These are phyloP conservation scores for Phania funesta DNA, from an alignment of 2,888 invertebrate species.

Conservation along the genomic window DNA sequence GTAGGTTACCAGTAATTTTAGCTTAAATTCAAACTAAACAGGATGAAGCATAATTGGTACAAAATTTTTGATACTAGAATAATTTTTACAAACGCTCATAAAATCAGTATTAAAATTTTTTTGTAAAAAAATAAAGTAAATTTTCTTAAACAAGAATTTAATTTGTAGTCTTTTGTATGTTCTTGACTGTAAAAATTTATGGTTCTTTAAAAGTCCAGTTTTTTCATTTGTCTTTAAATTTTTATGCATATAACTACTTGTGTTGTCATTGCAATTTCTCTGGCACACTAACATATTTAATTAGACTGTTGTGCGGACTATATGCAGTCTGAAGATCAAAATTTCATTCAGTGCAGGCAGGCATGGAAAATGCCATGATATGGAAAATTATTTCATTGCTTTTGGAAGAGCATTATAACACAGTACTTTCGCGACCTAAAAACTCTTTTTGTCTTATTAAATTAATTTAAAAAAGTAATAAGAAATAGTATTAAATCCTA, in stretches of 20 bases:
- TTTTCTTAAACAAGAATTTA: constrained; percentile 19
- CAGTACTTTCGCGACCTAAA: too few relatives aligned
- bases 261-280: constrained; percentile 29
- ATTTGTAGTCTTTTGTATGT: constrained; percentile 18
- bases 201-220: constrained; percentile 57
- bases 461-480: too few relatives aligned
- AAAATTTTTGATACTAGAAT: constrained; percentile 17
- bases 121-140: constrained; percentile 32
- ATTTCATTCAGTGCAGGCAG: constrained; percentile 1
- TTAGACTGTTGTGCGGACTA: constrained; percentile 6
- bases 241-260: not conserved
- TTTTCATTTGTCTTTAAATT: not conserved
- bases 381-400: too few relatives aligned
- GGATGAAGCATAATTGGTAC: not conserved
- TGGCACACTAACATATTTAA: constrained; percentile 64
- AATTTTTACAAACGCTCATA: not conserved
- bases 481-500: too few relatives aligned
- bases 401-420: too few relatives aligned
- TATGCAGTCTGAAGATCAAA: not conserved
- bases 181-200: constrained; percentile 46
- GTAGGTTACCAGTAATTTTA: not conserved
- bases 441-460: too few relatives aligned
- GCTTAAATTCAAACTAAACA: not conserved
- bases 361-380: too few relatives aligned
- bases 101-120: constrained; percentile 24